These are phyloP conservation scores for Lagopus muta DNA, from an alignment of 2,113 vertebrate species.

Conservation along the genomic window DNA sequence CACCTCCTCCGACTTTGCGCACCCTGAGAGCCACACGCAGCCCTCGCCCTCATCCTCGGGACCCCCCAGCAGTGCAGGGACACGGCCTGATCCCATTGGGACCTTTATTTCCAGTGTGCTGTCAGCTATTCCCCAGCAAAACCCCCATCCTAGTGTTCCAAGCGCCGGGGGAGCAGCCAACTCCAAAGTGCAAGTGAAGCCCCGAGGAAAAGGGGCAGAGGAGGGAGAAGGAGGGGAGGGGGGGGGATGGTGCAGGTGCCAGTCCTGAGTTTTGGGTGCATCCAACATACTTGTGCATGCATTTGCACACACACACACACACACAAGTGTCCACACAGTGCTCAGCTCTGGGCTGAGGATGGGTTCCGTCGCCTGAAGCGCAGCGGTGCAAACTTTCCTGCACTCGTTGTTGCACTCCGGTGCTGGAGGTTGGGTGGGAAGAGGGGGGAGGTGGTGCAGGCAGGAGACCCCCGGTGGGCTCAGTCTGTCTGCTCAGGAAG, in stretches of 20 bases:
- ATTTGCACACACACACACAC: neutral
- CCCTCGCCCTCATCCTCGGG: neutral
- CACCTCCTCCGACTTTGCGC: neutral
- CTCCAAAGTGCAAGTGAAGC: neutral
- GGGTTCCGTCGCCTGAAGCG: rapidly evolving
- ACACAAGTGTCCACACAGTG: neutral
- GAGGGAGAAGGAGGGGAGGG: too few species aligned
- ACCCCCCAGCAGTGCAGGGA: neutral
- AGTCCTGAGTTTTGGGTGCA: neutral
- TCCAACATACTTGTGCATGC: neutral
- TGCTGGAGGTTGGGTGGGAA: neutral
- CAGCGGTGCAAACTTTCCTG: rapidly evolving
- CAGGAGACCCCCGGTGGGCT: neutral
- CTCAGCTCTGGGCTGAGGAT: neutral
- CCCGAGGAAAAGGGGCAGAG: neutral
- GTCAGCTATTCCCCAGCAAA: neutral
- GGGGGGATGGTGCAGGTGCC: neutral
- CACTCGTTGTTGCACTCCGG: rapidly evolving
- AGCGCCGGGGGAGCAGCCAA: neutral
- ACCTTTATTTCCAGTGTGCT: neutral
- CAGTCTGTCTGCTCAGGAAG: neutral
- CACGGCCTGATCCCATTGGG: neutral
- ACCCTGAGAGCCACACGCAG: rapidly evolving
- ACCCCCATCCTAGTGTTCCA: neutral
- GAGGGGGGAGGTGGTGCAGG: rapidly evolving